These are phyloP conservation scores for cattle (Bos taurus) DNA, from an alignment of 2,113 vertebrate genomes.

Conservation along the genomic window ARS-UCD2.0 NC_037342.1:8572501-8573000, in stretches of 20 bases:
- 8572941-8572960: neutral
- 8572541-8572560: neutral
- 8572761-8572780: neutral
- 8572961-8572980: neutral
- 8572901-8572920: neutral
- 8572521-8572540: neutral
- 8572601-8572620: neutral
- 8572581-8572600: neutral
- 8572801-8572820: neutral
- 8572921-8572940: neutral
- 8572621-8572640: neutral
- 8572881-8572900: neutral
- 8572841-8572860: neutral
- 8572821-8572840: neutral
- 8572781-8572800: neutral
- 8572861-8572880: neutral
- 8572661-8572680: neutral
- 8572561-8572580: neutral
- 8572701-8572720: neutral
- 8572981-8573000: neutral
- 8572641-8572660: neutral
- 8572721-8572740: neutral
- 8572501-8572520: neutral
- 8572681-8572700: neutral
- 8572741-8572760: neutral